These are phyloP conservation scores for Rhynchotus rufescens DNA, from an alignment of 2,797 vertebrate genomes.

Conservation along the genomic window DNA sequence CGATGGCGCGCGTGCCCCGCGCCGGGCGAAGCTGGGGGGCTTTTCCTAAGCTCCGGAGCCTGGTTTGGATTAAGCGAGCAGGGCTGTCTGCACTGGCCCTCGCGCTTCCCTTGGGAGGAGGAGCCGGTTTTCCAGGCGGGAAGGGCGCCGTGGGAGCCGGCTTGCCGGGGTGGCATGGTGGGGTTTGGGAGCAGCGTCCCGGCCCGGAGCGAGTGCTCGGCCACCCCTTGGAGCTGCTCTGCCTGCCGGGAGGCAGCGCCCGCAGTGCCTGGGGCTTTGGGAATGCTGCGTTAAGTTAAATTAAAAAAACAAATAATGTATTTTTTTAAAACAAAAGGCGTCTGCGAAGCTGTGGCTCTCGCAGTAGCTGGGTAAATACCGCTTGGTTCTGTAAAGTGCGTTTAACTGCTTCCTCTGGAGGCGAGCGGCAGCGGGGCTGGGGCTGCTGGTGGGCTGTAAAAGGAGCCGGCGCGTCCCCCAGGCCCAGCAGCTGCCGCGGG, in stretches of 20 bases:
- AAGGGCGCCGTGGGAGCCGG: too few species aligned
- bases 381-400: constrained; percentile 76
- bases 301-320: neutral
- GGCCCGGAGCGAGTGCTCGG: too few species aligned
- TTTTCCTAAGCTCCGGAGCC: fast-evolving
- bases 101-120: neutral
- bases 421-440: constrained; percentile 53
- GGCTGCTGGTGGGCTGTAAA: constrained; percentile 69
- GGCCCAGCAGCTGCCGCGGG: constrained; percentile 36
- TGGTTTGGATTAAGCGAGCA: neutral
- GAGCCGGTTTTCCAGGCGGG: neutral
- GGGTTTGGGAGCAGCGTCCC: neutral
- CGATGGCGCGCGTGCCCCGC: fast-evolving
- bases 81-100: fast-evolving
- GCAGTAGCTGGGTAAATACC: constrained; percentile 73
- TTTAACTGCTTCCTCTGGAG: constrained; percentile 81
- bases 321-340: neutral
- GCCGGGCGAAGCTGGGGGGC: neutral
- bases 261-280: neutral
- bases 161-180: too few species aligned
- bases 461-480: constrained; percentile 11
- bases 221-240: neutral
- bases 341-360: constrained; percentile 31
- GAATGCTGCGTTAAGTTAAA: constrained; percentile 55
- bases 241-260: neutral